Base-by-base conservation (phyloP, 1,140 invertebrate genomes). In the Ips typographus region DNA sequence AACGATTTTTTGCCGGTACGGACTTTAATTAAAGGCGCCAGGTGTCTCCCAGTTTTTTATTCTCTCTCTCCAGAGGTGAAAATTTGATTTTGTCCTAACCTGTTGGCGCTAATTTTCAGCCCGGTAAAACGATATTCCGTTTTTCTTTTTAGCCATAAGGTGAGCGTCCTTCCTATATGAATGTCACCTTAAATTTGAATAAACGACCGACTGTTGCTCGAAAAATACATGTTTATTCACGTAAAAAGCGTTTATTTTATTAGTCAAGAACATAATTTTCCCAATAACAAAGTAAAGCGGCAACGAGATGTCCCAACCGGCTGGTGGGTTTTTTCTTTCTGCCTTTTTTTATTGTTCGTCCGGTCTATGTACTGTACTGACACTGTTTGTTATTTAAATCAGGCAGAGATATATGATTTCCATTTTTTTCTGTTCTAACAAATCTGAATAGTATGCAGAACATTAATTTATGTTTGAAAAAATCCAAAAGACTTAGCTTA, bases 191-290 rank as follows among this genome's bases (percentile, higher is more conserved):
- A 49, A 49, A 49, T 49, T 49, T 49, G 44, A 49, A 49, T 49
- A 49, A 49, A 49, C 22, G 7, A 22, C 44, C 44, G 44, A 22
- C 44, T 49, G 44, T 49, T 49, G 22, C 44, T 8, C 44, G 44
- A 49, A 49, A 49, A 49, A 49, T 49, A 49, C 44, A 49, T 49
- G 22, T 49, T 49, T 49, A 49, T 49, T 49, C 44, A 49, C 44
- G 6, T 49, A 49, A 49, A 49, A 49, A 8, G 44, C 44, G 44
- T 49, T 49, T 49, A 49, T 49, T 49, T 49, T 49, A 49, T 49
- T 49, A 49, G 6, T 49, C 44, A 49, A 49, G 44, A 49, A 49
- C 44, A 49, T 49, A 49, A 49, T 49, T 49, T 49, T 49, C 22
- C 44, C 44, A 49, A 49, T 49, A 49, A 49, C 44, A 49, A 49